Conservation (phyloP, 1,140 invertebrate species). For the Physella acuta region DNA sequence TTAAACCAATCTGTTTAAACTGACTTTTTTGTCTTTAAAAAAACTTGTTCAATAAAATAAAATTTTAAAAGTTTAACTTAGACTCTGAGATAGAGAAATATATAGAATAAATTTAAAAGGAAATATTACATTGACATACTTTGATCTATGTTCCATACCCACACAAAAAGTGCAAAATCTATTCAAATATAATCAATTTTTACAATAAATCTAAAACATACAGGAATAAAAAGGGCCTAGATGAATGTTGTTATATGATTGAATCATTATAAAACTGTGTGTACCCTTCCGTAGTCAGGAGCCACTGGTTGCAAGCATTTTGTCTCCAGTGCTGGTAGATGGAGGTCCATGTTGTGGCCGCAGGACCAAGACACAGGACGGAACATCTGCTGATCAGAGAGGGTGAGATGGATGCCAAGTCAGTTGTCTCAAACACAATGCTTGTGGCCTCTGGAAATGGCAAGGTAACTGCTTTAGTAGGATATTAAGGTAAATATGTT, state of each 20-base stretch:
- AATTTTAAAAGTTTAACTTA: too few species aligned
- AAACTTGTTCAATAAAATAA: background rate
- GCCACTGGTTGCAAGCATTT: constrained; percentile 46
- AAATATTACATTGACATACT: too few species aligned
- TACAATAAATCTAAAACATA: too few species aligned
- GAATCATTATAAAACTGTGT: constrained; percentile 7
- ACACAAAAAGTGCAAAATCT: too few species aligned
- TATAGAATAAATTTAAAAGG: too few species aligned
- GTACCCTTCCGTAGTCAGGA: constrained; percentile 50
- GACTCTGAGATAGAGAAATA: too few species aligned
- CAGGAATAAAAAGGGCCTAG: too few species aligned
- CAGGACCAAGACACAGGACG: constrained; percentile 45
- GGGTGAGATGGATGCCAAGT: constrained; percentile 47
- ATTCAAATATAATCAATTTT: too few species aligned
- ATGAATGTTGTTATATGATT: too few species aligned
- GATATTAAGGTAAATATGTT: too few species aligned
- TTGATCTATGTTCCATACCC: too few species aligned
- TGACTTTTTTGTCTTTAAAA: background rate
- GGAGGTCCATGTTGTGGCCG: constrained; percentile 45
- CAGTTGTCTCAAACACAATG: constrained; percentile 53
- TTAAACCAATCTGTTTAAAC: background rate
- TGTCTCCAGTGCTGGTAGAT: constrained; percentile 51
- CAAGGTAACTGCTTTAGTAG: too few species aligned
- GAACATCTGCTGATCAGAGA: constrained; percentile 44
- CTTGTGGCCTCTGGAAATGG: constrained; percentile 44